A percentile compares a stretch with the other conserved stretches of the same genome.
Evolutionary conservation across 2,888 invertebrate species (phyloP).

Genomic region (Leptopterna dolabrata): DNA sequence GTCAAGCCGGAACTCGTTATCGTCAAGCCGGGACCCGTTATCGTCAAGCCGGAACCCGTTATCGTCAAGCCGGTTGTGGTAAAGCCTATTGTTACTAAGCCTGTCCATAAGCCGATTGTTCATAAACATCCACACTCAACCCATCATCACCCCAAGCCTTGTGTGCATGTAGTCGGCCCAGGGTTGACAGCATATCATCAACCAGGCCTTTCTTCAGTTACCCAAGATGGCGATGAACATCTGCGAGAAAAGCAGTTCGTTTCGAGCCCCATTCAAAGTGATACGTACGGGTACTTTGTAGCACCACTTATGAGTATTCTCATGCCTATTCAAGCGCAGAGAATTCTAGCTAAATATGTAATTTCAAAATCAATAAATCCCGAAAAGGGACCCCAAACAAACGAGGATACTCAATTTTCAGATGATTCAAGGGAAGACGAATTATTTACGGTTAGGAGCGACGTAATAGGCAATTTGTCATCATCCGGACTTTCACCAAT

Average conservation of each 20-base stretch:
- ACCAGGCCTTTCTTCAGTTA: neutral
- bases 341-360: neutral
- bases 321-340: neutral
- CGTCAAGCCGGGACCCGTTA: neutral
- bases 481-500: too few relatives aligned
- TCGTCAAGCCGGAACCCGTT: neutral
- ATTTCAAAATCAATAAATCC: neutral
- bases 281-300: neutral
- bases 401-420: neutral
- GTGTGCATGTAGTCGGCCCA: neutral
- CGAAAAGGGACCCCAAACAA: neutral
- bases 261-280: neutral
- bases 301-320: neutral
- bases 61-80: neutral
- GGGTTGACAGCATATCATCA: neutral
- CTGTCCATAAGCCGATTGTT: neutral
- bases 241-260: neutral
- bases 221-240: neutral
- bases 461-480: too few relatives aligned
- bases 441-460: too few relatives aligned
- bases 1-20: neutral
- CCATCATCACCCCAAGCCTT: neutral
- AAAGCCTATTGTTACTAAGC: neutral
- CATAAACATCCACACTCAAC: neutral
- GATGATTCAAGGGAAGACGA: neutral